Evolutionary conservation across 2,888 invertebrate genomes (phyloP), one percentile per base, ranked within the genome.

Genomic region (Coelogynopora nodosa): DNA sequence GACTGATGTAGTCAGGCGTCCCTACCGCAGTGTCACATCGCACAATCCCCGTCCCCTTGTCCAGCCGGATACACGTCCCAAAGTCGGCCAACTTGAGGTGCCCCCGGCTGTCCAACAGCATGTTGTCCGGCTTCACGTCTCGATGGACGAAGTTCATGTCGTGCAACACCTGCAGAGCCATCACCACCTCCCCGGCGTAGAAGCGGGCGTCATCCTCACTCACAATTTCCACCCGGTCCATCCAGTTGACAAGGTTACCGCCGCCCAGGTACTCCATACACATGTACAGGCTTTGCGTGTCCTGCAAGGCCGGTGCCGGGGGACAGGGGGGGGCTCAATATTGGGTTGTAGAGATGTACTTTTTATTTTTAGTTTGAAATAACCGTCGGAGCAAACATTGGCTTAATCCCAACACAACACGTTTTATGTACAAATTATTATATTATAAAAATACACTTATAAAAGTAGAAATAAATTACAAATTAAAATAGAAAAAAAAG

Each of bases 1-100:
- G 85, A 23, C 85, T 85, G 26, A 85, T 85, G 28, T 85, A 85
- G 80, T 85, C 85, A n/a, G 85, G 85, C 26, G 85, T 85, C 13
- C 85, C 85, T 27, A 85, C 67, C 13, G 85, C 85, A 0, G 67
- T 49, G 28, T 85, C 67, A 28, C 85, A 85, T 23, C 28, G 29
- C 18, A 85, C 85, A 84, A 13, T 67, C 67, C 80, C 80, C 13
- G 31, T 85, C 0, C 28, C 30, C 1, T 67, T 67, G 30, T 85
- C 85, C 67, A 85, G n/a, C 80, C 80, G 67, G 23, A 85, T 67
- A 85, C 31, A 74, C 2, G 85, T 67, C 0, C 85, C 85, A 84
- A 85, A 85, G 23, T 85, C 85, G 5, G 85, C 85, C 18, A 85
- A 29, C 13, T 80, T n/a, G n/a, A n/a, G n/a, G n/a, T n/a, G n/a